Base-by-base conservation (phyloP, 2,113 vertebrate species). In the Microtus oregoni region DNA sequence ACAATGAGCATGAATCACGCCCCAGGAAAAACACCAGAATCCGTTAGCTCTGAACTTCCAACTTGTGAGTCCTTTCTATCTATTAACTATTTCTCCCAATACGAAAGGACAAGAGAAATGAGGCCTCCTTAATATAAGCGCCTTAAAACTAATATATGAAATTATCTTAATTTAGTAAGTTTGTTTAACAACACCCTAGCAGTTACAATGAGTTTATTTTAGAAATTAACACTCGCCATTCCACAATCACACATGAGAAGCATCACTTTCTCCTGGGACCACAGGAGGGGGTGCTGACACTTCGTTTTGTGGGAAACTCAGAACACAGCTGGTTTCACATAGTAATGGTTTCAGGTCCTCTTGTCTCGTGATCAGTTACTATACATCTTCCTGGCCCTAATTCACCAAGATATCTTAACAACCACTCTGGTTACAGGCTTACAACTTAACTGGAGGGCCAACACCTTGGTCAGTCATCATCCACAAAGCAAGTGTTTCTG, bases 201-300 rank as follows among this genome's bases (percentile, higher is more conserved):
- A 81, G 28, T 26, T n/a, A 4, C 68, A 67, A 55, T 52, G 24
- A 12, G 28, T n/a, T 83, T 38, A 75, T 28, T 55, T 82, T 30
- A 67, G 89, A 82, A 78, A 44, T 77, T 76, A 94, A 79, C 22
- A 94, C 1, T 17, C 28, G 58, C 28, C 22, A 30, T 30, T 14
- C 44, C 20, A 3, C 26, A 32, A n/a, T 70, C 35, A 63, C 8
- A 7, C 4, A 2, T 0, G 50, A 35, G 11, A 0, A 22, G 10
- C 79, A 47, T 32, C 15, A 1, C 38, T 24, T 75, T 65, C 67
- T 90, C 47, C 63, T 90, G 22, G 52, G 78, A 83, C 30, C 20
- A 50, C 12, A 28, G 50, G 24, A 92, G 1, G 0, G 17, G 13
- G 35, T 55, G 28, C 28, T 30, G 52, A 35, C 9, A 12, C 32